These are phyloP conservation scores for Leistus spinibarbis DNA, from an alignment of 2,888 invertebrate genomes.

Conservation along the genomic window DNA sequence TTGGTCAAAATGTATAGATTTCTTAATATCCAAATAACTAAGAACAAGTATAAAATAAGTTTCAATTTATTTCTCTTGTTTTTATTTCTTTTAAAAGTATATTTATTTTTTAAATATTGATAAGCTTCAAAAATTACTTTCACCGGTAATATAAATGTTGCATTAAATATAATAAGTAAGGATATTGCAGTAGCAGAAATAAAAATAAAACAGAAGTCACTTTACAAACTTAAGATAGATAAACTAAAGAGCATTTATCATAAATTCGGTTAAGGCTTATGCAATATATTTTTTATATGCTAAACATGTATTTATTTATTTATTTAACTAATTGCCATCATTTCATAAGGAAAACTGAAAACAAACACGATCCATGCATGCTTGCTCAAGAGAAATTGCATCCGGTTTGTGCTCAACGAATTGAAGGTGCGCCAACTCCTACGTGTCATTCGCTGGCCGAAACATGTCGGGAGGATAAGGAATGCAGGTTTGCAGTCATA, in stretches of 20 bases:
- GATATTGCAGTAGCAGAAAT: too few species aligned
- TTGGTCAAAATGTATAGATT: too few species aligned
- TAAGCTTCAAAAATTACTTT: too few species aligned
- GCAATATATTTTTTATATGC: background rate
- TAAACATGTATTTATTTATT: background rate
- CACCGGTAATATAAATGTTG: too few species aligned
- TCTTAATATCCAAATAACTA: too few species aligned
- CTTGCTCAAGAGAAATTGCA: slow-evolving; percentile 89
- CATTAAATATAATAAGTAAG: too few species aligned
- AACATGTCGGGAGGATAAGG: slow-evolving; percentile 78
- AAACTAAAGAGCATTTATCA: background rate
- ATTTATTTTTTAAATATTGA: too few species aligned
- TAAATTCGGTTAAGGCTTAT: background rate
- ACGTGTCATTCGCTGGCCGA: slow-evolving; percentile 86
- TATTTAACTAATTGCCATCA: background rate
- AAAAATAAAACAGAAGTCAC: too few species aligned
- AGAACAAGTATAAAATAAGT: too few species aligned
- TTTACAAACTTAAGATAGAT: too few species aligned
- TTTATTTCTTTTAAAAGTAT: too few species aligned
- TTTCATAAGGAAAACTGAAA: slow-evolving; percentile 77
- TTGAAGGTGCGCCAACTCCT: slow-evolving; percentile 70
- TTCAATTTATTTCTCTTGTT: too few species aligned
- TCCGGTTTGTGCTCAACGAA: slow-evolving; percentile 84
- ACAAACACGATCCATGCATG: slow-evolving; percentile 85
- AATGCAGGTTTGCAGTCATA: slow-evolving; percentile 74